A percentile compares a stretch with the other conserved stretches of the same genome.
phyloP scores from a whole-genome alignment of 2,113 vertebrate species.

The Bagarius yarrelli region DNA sequence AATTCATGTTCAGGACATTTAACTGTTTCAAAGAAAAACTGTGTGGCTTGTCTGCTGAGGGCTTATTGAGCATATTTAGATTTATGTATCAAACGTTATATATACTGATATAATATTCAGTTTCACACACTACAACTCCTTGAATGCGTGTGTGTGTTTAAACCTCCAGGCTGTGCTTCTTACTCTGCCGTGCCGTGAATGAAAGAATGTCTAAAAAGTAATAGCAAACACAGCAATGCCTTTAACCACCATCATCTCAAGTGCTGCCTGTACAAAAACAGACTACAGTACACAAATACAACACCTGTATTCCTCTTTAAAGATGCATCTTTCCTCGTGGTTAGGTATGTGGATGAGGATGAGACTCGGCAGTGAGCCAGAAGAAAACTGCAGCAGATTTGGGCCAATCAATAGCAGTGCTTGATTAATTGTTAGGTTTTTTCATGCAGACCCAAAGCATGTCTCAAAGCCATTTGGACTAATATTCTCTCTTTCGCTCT shows the following conservation, averaged over 20 bases:
- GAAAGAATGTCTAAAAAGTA: slow-evolving; percentile 1
- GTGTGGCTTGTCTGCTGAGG: not conserved
- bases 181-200: slow-evolving; percentile 2
- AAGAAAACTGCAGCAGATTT: slow-evolving; percentile 41
- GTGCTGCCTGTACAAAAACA: not conserved
- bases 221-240: not conserved
- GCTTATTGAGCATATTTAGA: not conserved
- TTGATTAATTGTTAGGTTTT: slow-evolving; percentile 39
- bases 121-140: slow-evolving; percentile 2
- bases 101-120: not conserved
- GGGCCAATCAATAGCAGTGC: slow-evolving; percentile 39
- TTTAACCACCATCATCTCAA: not conserved
- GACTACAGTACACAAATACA: slow-evolving; percentile 4
- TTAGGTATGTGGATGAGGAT: not conserved
- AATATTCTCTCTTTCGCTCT: slow-evolving; percentile 29
- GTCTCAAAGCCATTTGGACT: slow-evolving; percentile 29
- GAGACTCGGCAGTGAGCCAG: slow-evolving; percentile 24
- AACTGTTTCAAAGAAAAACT: not conserved
- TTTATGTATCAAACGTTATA: not conserved
- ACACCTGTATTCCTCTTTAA: not conserved
- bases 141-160: not conserved
- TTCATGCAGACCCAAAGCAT: slow-evolving; percentile 30
- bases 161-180: slow-evolving; percentile 5
- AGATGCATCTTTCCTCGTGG: not conserved
- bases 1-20: slow-evolving; percentile 18